Base-by-base conservation (phyloP, 37 sponge, comb jelly and placozoan genomes). In the Beroe forskalii region DNA sequence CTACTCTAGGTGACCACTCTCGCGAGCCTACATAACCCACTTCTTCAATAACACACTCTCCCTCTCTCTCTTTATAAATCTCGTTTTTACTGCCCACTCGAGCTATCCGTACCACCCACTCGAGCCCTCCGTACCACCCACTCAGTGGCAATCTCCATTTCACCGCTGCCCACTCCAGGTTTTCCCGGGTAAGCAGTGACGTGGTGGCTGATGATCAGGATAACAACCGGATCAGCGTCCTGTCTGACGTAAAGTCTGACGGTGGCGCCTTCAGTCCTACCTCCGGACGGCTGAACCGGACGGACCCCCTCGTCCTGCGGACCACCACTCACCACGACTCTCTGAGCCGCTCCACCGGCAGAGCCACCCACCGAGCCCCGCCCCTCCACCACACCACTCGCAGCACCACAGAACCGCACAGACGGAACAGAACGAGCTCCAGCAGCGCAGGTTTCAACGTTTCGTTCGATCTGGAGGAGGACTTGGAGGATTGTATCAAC, bases 401-500 rank as follows among this genome's bases (percentile, higher is more conserved):
- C 25, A 63, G 66, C 25, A 14, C 12, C 19, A 33, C 72, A 14
- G 35, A 12, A 2, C 32, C 72, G 4, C 19, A 35, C 17, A 27
- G 72, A 14, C 66, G 66, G 17, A 63, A 22, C 30, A 35, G 86
- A 32, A 43, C 43, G 17, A 41, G 28, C 3, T 38, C 37, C 30
- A 44, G 86, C 25, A 44, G 38, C 20, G 48, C 40, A 22, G 55
- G 86, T 12, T 38, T 80, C 38, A 44, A 80, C 17, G 86, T 44
- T 23, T 44, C 86, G 37, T 80, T 44, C 20, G 30, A 28, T 23
- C 31, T 22, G 25, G 55, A 80, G 3, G 55, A 44, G 25, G 86
- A 44, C 1, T n/a, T 80, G 55, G 86, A 80, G 86, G 86, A 80
- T 42, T 44, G 86, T 23, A 80, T 38, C 24, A 37, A 80, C 40